phyloP scores from a whole-genome alignment of 2,113 vertebrate species.

The Porphyrio hochstetteri region DNA sequence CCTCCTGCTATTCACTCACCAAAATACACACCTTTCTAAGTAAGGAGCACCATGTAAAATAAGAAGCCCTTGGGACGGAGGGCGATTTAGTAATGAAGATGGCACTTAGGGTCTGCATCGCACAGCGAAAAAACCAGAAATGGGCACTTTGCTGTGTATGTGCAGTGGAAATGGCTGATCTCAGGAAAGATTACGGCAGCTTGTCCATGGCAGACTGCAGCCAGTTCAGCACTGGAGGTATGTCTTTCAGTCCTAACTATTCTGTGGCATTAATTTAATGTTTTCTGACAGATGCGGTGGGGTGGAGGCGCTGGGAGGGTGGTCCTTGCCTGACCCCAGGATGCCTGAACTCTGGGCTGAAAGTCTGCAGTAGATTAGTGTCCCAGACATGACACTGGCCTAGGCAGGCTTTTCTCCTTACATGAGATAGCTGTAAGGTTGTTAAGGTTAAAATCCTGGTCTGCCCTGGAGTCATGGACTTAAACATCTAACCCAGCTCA shows the following conservation, averaged over 20 bases:
- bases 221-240: not conserved
- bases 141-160: fast-evolving
- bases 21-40: not conserved
- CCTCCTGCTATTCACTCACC: not conserved
- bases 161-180: not conserved
- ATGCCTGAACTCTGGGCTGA: not conserved
- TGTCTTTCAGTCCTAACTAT: not conserved
- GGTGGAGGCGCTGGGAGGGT: not conserved
- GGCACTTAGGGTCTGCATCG: not conserved
- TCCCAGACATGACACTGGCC: not conserved
- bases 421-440: not conserved
- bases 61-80: not conserved
- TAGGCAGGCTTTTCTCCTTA: not conserved
- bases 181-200: not conserved
- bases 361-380: not conserved
- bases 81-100: not conserved
- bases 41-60: not conserved
- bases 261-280: not conserved
- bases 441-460: not conserved
- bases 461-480: not conserved
- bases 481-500: not conserved
- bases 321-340: not conserved
- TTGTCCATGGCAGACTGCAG: not conserved
- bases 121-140: not conserved
- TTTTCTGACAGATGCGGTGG: not conserved